Base-by-base conservation (phyloP, 1,140 invertebrate species). In the Drosophila takahashii region DNA sequence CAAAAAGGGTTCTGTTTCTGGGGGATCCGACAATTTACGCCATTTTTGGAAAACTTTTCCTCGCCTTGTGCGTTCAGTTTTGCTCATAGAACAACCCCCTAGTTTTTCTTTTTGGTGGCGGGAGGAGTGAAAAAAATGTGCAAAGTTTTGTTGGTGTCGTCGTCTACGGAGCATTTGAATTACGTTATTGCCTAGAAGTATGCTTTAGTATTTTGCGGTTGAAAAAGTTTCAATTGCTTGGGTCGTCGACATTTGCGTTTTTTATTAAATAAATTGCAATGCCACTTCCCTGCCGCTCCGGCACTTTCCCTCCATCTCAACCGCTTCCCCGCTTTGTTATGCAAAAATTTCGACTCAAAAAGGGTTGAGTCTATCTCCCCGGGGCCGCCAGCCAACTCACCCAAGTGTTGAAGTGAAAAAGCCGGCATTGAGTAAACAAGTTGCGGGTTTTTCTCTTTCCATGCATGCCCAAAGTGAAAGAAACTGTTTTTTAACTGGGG, bases 211-310 rank as follows among this genome's bases (percentile, higher is more conserved):
- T 85, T 85, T 85, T 80, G 81, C 81, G 81, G 81, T 85, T 85
- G 81, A 85, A 85, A 85, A 85, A 85, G 81, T 85, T 85, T 85
- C 81, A 86, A 85, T 85, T 85, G 81, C 81, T 78, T 77, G 81
- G 81, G 81, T 85, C 81, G 79, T 60, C 67, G 62, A 45, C 57
- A 74, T 54, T 54, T 57, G 77, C 58, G 66, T 72, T 62, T 85
- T 85, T 85, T 85, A 85, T 85, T 85, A 86, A 86, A 85, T 85
- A 86, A 85, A 85, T 86, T 86, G 81, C 77, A 81, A 41, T 62
- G 73, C 66, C 66, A 59, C 71, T 54, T 66, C 60, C 48, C 50
- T 56, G 41, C 15, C 41, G 11, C 57, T 27, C 16, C 10, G 4
- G 36, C 7, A 10, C 26, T 36, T 37, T 27, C 29, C n/a, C 34